Percentiles rank a stretch among this genome's conserved stretches.
Conservation (phyloP, 2,888 invertebrate genomes). For the Dione juno region DNA sequence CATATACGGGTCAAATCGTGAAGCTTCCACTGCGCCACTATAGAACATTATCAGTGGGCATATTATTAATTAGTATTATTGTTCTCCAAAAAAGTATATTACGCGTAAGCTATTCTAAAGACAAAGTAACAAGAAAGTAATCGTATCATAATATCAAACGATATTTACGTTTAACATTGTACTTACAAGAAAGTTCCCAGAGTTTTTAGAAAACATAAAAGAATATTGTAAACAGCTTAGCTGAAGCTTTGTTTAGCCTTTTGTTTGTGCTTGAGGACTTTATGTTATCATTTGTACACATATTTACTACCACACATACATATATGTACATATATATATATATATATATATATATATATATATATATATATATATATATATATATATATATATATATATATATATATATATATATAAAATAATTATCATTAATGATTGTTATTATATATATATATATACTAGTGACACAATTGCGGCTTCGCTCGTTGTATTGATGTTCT, state of each 20-base stretch:
- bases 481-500: too few species aligned
- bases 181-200: constrained; percentile 18
- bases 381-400: too few species aligned
- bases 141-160: constrained; percentile 14
- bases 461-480: too few species aligned
- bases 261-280: constrained; percentile 21
- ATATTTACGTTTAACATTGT: constrained; percentile 19
- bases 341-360: too few species aligned
- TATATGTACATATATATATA: too few species aligned
- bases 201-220: constrained; percentile 22
- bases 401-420: too few species aligned
- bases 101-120: not conserved
- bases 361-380: too few species aligned
- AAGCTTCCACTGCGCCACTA: too few species aligned
- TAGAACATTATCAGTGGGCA: too few species aligned
- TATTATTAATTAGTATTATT: not conserved
- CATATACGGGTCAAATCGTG: too few species aligned
- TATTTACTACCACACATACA: constrained; percentile 4
- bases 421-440: too few species aligned
- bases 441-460: too few species aligned
- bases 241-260: constrained; percentile 20
- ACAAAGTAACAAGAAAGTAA: constrained; percentile 1
- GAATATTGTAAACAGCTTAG: constrained; percentile 27
- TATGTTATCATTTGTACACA: constrained; percentile 11
- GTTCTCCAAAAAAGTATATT: not conserved